A percentile compares a stretch with the other conserved stretches of the same genome.
These are phyloP conservation scores for Chymomyza procnemis DNA, from an alignment of 2,888 invertebrate species.

Conservation along the genomic window DNA sequence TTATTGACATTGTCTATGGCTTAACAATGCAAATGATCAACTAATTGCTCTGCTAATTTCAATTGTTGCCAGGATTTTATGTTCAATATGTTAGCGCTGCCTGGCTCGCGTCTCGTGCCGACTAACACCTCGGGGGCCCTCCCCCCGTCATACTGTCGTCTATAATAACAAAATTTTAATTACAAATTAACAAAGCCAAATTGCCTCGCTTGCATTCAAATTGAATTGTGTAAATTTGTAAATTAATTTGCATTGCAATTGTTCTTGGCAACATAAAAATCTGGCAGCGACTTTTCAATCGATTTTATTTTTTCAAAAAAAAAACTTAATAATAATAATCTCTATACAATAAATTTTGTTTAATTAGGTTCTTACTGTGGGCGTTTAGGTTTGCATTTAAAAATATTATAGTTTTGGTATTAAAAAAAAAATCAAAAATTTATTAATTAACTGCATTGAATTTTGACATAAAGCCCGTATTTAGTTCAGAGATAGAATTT, in stretches of 20 bases:
- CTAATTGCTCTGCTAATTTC: conserved; percentile 69
- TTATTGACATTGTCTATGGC: conserved; percentile 21
- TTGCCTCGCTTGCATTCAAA: conserved; percentile 29
- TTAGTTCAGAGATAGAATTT: no score
- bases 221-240: conserved; percentile 64
- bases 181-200: conserved; percentile 58
- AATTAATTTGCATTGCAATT: conserved; percentile 53
- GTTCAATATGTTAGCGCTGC: neutral
- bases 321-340: no score
- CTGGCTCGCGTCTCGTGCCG: no score
- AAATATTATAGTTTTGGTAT: no score
- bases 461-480: no score
- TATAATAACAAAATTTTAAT: conserved; percentile 66
- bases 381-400: neutral
- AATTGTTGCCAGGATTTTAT: conserved; percentile 54
- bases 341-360: neutral
- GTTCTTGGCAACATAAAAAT: conserved; percentile 33
- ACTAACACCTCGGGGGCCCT: neutral
- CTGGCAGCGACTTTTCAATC: conserved; percentile 9
- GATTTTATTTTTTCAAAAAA: neutral
- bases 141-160: conserved; percentile 30
- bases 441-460: no score
- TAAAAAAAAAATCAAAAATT: no score
- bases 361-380: neutral
- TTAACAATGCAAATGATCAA: conserved; percentile 52